Base-by-base conservation (phyloP, 2,888 invertebrate genomes). In the Mechanitis mazaeus region DNA sequence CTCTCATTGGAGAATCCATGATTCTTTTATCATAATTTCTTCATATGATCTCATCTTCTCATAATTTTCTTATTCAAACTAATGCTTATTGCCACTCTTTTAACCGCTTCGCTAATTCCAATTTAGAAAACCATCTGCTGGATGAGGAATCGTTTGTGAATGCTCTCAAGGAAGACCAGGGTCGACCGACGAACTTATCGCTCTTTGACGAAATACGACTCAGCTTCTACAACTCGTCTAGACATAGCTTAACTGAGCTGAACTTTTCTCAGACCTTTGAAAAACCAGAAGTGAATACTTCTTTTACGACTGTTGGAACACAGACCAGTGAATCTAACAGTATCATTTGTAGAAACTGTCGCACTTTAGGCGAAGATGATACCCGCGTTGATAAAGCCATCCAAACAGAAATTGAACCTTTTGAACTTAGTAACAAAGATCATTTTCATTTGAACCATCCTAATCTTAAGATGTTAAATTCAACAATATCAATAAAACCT, bases 141-240 rank as follows among this genome's bases (percentile, higher is more conserved):
- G 84, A 85, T 71, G 88, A 89, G 68, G 87, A 88, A 20, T 83
- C 87, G 0, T 88, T 89, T 68, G 45, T 79, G 53, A 84, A 77
- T 61, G 80, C 79, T 5, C 70, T 88, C 6, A 79, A 75, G 66
- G 87, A 85, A 58, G 85, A 86, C 60, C 81, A 81, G 3, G 88
- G 87, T 0, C 78, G 88, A 2, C 62, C 73, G 2, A 87, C 88
- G 0, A 87, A 88, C 71, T 70, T 89, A 66, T 88, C 89, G 0
- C 70, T 90, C 0, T 89, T 83, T 65, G 88, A 90, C 71, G 89
- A 90, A 72, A 85, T 90, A 65, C 74, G 87, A 33, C 78, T 82
- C 50, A 89, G 88, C 71, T 80, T 87, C 71, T 76, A 77, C 66
- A 84, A 81, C 66, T 69, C 76, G 60, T 80, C 85, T n/a, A 74